These are phyloP conservation scores for Galemys pyrenaicus DNA, from an alignment of 2,113 vertebrate genomes.

Conservation along the genomic window DNA sequence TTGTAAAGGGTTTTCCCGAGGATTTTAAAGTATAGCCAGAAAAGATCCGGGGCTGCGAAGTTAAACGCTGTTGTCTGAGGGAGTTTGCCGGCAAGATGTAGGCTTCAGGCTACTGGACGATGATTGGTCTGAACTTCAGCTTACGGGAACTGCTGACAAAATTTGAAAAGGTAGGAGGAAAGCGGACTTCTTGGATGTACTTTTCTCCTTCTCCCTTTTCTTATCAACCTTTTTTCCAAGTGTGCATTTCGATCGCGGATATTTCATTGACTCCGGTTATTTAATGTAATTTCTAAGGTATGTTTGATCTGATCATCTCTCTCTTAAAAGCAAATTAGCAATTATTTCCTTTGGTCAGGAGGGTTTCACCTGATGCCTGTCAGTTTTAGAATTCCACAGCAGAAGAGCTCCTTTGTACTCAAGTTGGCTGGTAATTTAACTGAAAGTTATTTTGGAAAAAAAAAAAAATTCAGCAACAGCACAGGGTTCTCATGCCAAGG, in stretches of 20 bases:
- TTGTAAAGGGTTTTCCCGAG: conserved; percentile 44
- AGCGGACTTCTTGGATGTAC: conserved; percentile 36
- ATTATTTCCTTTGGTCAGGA: conserved; percentile 2
- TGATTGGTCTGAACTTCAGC: conserved; percentile 97
- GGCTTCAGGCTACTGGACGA: conserved; percentile 85
- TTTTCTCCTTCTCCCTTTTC: background rate
- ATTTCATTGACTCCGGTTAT: background rate
- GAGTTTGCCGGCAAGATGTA: conserved; percentile 85
- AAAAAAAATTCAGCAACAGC: conserved; percentile 56
- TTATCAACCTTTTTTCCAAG: background rate
- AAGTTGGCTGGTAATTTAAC: conserved; percentile 63
- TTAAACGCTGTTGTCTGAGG: conserved; percentile 74
- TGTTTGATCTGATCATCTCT: background rate
- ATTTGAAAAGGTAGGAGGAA: conserved; percentile 95
- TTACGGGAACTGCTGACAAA: conserved; percentile 93
- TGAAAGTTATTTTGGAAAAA: conserved; percentile 58
- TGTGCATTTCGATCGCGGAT: background rate
- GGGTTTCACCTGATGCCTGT: conserved; percentile 60
- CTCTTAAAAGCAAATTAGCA: conserved; percentile 33
- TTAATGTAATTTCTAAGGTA: background rate
- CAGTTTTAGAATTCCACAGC: conserved; percentile 59
- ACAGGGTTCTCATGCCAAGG: conserved; percentile 51
- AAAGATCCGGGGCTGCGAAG: conserved; percentile 68
- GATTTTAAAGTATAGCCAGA: conserved; percentile 79
- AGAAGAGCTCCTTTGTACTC: conserved; percentile 53